Base-by-base conservation (phyloP, 1,140 invertebrate genomes). In the Saccostrea cuccullata region DNA sequence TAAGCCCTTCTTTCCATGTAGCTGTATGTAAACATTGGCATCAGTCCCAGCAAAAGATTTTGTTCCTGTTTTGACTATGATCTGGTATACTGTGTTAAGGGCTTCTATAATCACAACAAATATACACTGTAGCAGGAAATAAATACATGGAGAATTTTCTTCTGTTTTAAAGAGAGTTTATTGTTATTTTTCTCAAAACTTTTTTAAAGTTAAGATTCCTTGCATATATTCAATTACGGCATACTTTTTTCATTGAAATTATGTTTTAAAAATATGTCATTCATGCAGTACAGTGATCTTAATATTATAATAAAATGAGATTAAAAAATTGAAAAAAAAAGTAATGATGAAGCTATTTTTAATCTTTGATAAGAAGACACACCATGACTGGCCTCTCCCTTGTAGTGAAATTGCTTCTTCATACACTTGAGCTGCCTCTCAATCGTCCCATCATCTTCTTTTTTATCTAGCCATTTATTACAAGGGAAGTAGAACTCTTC, bases 371-470 rank as follows among this genome's bases (percentile, higher is more conserved):
- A 36, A 23, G 9, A 26, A 77, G 30, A 36, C 70, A 13, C 30
- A 77, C 70, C 70, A 8, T 77, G 70, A 77, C 30, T 30, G 13
- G 26, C 13, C 5, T 13, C 70, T 40, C 70, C 70, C 30, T 77
- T 26, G 15, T 77, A 77, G 26, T 77, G 70, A 77, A 77, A 26
- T 26, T 77, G 70, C 15, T 77, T 77, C 70, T 77, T 77, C 26
- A 30, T 77, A 30, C 70, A 89, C 13, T 91, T 85, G 8, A 95
- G 89, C 23, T 92, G 91, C 67, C 93, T 87, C 83, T 93, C 92
- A 85, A 92, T 90, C 55, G 91, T 83, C 12, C 93, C 92, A 85
- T 95, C 94, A 26, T 64, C 94, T 89, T 95, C 93, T 89, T 95
- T 93, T n/a, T 85, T 67, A 20, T 93, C 92, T 6, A 95, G 87